These are phyloP conservation scores for Rotaria magnacalcarata DNA, from an alignment of 2,888 invertebrate species.

Conservation along the genomic window DNA sequence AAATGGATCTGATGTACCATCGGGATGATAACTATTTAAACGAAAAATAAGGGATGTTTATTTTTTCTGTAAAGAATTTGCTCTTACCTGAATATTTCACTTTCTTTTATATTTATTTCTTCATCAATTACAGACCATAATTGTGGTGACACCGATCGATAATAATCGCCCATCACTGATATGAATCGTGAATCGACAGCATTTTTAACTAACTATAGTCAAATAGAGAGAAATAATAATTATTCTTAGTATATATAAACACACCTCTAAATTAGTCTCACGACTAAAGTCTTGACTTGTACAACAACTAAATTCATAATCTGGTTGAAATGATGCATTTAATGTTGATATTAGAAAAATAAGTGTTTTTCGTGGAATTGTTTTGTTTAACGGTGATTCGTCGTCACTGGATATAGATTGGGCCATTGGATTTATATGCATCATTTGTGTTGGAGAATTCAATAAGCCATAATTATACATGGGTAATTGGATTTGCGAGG, in stretches of 20 bases:
- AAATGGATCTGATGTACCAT: conserved; percentile 90
- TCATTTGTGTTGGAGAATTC: not conserved
- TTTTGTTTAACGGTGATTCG: conserved; percentile 75
- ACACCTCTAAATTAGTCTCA: conserved; percentile 68
- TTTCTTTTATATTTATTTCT: conserved; percentile 81
- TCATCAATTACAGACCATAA: conserved; percentile 88
- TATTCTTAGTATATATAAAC: not conserved
- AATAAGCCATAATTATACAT: not conserved
- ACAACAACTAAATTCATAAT: conserved; percentile 95
- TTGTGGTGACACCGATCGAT: conserved; percentile 69
- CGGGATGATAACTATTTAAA: conserved; percentile 80
- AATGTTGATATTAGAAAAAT: conserved; percentile 94
- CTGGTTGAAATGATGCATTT: conserved; percentile 90
- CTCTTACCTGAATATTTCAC: conserved; percentile 80
- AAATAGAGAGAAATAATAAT: not conserved
- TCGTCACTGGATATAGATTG: conserved; percentile 59
- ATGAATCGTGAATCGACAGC: conserved; percentile 36
- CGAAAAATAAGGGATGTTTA: not conserved
- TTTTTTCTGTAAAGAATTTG: not conserved
- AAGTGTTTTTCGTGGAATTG: conserved; percentile 84
- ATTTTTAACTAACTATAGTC: conserved; percentile 26
- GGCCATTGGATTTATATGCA: conserved; percentile 60
- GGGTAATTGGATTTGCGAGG: conserved; percentile 25
- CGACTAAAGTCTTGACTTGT: conserved; percentile 96
- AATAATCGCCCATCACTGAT: conserved; percentile 65